Base-by-base conservation (phyloP, 2,113 vertebrate species). In the Oophaga pumilio region DNA sequence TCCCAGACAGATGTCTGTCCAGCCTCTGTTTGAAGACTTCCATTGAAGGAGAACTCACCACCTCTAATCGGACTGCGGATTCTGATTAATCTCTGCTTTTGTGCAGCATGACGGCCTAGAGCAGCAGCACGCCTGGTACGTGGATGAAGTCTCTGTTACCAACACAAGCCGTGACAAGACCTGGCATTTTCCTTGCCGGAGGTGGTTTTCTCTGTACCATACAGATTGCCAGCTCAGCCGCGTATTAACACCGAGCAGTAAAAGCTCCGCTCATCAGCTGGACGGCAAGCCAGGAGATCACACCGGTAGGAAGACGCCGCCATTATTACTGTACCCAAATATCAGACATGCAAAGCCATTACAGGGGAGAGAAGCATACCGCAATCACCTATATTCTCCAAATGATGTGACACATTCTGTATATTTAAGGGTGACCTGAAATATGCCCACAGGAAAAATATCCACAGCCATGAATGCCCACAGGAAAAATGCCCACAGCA, bases 201-300 rank as follows among this genome's bases (percentile, higher is more conserved):
- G 71, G 9, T 90, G 90, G 90, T 87, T 90, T 5, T 90, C 90
- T 13, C 84, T 90, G 14, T 90, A 89, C 84, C 88, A 90, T n/a
- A 50, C 85, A 8, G 90, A 90, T 77, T 91, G 90, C 77, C 90
- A 91, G 74, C 60, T 90, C 18, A 89, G 85, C 69, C 87, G 90
- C 14, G 90, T 59, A 5, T 89, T 91, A 73, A 77, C 53, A 6
- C 87, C 90, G 0, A 60, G 8, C 15, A 69, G 18, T 71, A 84
- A 66, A 59, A 69, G 14, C 17, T 68, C n/a, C 18, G 66, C 53
- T 13, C 18, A 68, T 15, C 74, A 60, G 7, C 52, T 69, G 13
- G 84, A 87, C 24, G 86, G 86, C 33, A 77, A 78, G 83, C 77
- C 33, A 49, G 74, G 76, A 0, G 78, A 77, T 28, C 49, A 78